A percentile compares a stretch with the other conserved stretches of the same genome.
Evolutionary conservation across 2,797 vertebrate genomes (phyloP).

Genomic region (Buphagus erythrorhynchus): DNA sequence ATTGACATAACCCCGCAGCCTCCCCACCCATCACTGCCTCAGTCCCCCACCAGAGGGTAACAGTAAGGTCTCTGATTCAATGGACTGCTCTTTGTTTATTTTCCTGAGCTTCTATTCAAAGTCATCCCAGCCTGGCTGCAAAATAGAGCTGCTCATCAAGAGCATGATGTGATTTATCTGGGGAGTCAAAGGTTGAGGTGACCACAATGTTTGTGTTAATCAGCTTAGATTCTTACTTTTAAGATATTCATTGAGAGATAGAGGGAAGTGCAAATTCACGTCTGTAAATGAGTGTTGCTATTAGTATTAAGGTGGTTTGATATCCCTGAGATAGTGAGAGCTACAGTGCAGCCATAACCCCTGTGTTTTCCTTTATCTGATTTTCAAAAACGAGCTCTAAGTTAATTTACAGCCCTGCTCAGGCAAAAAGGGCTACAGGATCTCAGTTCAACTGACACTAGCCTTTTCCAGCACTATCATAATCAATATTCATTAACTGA

Average conservation of each 20-base stretch:
- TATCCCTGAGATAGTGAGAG: neutral
- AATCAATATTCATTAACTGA: constrained; percentile 47
- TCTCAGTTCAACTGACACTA: neutral
- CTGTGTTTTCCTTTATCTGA: neutral
- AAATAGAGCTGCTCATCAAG: neutral
- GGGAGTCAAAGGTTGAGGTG: neutral
- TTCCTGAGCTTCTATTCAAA: neutral
- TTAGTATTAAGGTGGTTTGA: neutral
- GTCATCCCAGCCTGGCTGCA: neutral
- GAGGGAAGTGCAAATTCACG: neutral
- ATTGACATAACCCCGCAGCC: neutral
- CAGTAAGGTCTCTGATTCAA: neutral
- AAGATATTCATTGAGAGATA: neutral
- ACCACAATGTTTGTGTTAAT: neutral
- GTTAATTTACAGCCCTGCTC: neutral
- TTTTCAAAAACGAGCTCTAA: neutral
- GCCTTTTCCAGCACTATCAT: neutral
- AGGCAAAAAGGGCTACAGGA: neutral
- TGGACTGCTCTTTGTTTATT: neutral
- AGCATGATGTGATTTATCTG: neutral
- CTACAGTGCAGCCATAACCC: neutral
- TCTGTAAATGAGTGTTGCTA: neutral
- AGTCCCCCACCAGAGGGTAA: neutral
- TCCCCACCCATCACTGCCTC: neutral
- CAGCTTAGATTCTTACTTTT: neutral